Base-by-base conservation (phyloP, 1,140 invertebrate species). In the Tigriopus japonicus region DNA sequence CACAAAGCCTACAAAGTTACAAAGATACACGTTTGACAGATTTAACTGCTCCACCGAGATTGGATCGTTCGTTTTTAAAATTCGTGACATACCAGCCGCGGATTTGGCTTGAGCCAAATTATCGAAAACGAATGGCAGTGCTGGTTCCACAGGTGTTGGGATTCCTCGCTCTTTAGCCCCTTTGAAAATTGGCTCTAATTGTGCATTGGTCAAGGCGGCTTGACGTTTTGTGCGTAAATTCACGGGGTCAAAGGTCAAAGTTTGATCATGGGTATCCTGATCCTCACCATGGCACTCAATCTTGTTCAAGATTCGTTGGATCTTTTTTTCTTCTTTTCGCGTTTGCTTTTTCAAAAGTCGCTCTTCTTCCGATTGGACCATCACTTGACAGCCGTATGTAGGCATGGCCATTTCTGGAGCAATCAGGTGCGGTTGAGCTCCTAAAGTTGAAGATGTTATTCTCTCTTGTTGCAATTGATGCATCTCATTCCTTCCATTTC, bases 111-210 rank as follows among this genome's bases (percentile, higher is more conserved):
- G 75, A 51, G 77, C 70, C 65, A 83, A 81, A 0, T 77, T 79
- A 70, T 92, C 87, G 70, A 83, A 92, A 0, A 92, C 87, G 74
- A 83, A 83, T 0, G 87, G 88, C 73, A 80, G 90, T n/a, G 76
- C 73, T 35, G 28, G 28, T 62, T 82, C 78, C 69, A 75, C 74
- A 7, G 71, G 69, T 9, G 9, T n/a, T 51, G 71, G 69, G 56
- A 71, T 62, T 49, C 70, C 68, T 42, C 23, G 15, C 56, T 69
- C n/a, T 24, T 63, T 63, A 35, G 67, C 64, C 40, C 63, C 54
- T 19, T 62, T 65, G 58, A 77, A 70, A 17, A 75, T 43, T 5
- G 72, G 73, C 13, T 68, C 66, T 1, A 62, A 67, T 9, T 69
- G 65, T 19, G 75, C 75, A 45, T 70, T 60, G 17, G 70, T 67